Evolutionary conservation across 2,113 vertebrate species (phyloP), one percentile per base, ranked within the genome.

Genomic region (Phalacrocorax brasilianus): DNA sequence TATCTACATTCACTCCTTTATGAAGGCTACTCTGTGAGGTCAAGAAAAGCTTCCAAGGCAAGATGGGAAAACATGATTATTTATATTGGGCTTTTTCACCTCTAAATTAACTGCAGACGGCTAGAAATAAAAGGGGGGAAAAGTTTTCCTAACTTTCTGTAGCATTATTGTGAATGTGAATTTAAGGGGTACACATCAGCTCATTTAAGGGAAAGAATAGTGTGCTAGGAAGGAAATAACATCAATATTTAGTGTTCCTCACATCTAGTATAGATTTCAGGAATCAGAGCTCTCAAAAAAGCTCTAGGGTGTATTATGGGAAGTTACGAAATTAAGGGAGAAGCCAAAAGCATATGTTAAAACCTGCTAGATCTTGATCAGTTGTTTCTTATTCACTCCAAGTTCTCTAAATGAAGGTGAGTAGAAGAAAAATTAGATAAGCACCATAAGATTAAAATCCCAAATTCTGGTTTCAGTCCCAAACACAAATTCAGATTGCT

Each of bases 241-340:
- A 61, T 5, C 6, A 5, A 17, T 79, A 33, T 27, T 52, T 53
- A 45, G 6, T 49, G 16, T 72, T 73, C 7, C 42, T 89, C 24
- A 75, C 8, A 6, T 12, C 12, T 77, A 68, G 18, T 10, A 79
- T 4, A 50, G 16, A 30, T 90, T 94, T 72, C 20, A 85, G 27
- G 49, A 75, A 47, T 58, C 21, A 22, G 7, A 6, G 33, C 12
- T 53, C 33, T 88, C n/a, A 63, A 79, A 78, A 86, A 76, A 84
- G 3, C 4, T 8, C 24, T 13, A 13, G 23, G 5, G 21, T 2
- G 1, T 32, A 13, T 27, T 61, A 56, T 4, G 27, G 17, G 23
- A 45, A 65, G 33, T 33, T 56, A 75, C 7, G 15, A 91, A 71
- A 66, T 23, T 4, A 89, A 86, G 59, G 33, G 9, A 71, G 45